A percentile compares a stretch with the other conserved stretches of the same genome.
These are phyloP conservation scores for Centropyge bicolor DNA, from an alignment of 2,797 vertebrate species.

Conservation along the genomic window DNA sequence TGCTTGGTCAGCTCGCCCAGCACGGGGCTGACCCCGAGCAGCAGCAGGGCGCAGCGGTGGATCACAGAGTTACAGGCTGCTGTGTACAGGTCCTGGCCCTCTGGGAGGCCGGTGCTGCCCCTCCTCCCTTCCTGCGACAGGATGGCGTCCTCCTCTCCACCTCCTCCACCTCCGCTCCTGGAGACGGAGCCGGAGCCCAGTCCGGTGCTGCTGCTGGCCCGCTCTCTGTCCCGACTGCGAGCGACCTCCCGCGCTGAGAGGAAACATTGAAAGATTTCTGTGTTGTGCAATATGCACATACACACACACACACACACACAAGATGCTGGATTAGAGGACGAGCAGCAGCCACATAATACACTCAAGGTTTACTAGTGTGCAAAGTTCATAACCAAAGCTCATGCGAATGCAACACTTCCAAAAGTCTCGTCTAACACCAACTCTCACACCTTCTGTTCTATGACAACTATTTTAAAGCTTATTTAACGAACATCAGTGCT, in stretches of 20 bases:
- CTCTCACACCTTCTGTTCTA: neutral
- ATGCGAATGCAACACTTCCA: conserved; percentile 8
- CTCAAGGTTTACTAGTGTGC: neutral
- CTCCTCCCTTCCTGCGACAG: conserved; percentile 90
- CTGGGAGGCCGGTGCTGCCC: conserved; percentile 89
- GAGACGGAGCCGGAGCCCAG: conserved; percentile 77
- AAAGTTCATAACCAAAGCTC: neutral
- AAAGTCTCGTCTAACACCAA: neutral
- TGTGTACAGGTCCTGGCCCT: conserved; percentile 96
- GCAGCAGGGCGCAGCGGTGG: conserved; percentile 94
- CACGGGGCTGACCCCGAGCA: conserved; percentile 94
- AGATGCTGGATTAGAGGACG: conserved; percentile 78
- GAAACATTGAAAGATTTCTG: conserved; percentile 99
- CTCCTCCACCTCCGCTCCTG: conserved; percentile 71
- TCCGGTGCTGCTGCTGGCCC: conserved; percentile 84
- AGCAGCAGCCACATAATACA: conserved; percentile 42
- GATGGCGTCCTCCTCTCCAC: conserved; percentile 85
- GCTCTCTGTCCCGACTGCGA: conserved; percentile 93
- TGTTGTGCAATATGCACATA: conserved; percentile 84
- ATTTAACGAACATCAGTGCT: neutral
- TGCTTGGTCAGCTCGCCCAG: conserved; percentile 88
- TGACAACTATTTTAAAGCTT: neutral
- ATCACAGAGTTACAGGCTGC: conserved; percentile 97
- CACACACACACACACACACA: conserved; percentile 61
- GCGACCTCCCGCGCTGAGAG: conserved; percentile 98